Conservation (phyloP, 2,888 invertebrate genomes). For the Eustalomyia histrio region DNA sequence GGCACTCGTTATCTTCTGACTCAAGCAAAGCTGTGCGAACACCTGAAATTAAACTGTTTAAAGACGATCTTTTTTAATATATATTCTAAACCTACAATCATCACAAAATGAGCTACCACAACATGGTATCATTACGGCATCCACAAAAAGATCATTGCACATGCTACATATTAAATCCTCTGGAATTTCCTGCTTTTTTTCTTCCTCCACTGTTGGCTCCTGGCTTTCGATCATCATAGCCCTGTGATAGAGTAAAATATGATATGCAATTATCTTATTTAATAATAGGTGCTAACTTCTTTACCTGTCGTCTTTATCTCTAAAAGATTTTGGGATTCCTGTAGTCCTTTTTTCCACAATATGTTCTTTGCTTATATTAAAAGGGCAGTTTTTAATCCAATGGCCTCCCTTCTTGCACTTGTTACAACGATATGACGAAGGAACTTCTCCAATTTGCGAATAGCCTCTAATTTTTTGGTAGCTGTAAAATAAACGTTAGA, state of each 20-base stretch:
- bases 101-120: slow-evolving; percentile 99
- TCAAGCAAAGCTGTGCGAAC: slow-evolving; percentile 93
- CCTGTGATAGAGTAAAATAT: slow-evolving; percentile 47
- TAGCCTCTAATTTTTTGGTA: slow-evolving; percentile 93
- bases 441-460: slow-evolving; percentile 93
- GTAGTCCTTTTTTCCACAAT: slow-evolving; percentile 95
- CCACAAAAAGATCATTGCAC: slow-evolving; percentile 94
- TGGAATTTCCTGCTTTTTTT: slow-evolving; percentile 87
- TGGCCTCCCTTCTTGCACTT: slow-evolving; percentile 97
- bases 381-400: slow-evolving; percentile 98
- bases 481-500: slow-evolving; percentile 80
- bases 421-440: slow-evolving; percentile 94
- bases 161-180: slow-evolving; percentile 95
- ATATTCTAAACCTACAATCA: slow-evolving; percentile 87
- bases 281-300: slow-evolving; percentile 48
- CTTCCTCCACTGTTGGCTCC: slow-evolving; percentile 68
- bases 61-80: neutral
- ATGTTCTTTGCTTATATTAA: slow-evolving; percentile 81
- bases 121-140: slow-evolving; percentile 98
- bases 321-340: slow-evolving; percentile 97
- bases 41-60: slow-evolving; percentile 81
- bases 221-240: slow-evolving; percentile 68
- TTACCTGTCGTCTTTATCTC: slow-evolving; percentile 90
- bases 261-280: neutral
- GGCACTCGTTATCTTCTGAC: slow-evolving; percentile 97